These are phyloP conservation scores for Anhinga anhinga DNA, from an alignment of 2,113 vertebrate species.

Conservation along the genomic window DNA sequence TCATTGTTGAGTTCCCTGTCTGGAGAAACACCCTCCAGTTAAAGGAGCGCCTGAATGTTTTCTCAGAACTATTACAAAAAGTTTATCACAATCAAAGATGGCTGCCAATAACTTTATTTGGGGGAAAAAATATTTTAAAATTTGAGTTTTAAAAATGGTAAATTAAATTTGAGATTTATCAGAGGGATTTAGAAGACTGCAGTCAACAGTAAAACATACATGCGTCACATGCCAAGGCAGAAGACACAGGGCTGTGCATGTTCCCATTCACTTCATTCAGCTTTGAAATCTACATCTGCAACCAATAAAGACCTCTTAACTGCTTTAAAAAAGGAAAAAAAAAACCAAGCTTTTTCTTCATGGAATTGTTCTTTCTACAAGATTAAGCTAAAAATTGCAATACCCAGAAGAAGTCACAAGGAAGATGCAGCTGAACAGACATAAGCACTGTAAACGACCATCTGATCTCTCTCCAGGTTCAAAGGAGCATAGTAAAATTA, in stretches of 20 bases:
- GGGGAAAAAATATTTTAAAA: neutral
- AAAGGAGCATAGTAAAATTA: neutral
- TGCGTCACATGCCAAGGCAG: neutral
- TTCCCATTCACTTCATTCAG: neutral
- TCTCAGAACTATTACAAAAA: neutral
- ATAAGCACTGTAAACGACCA: neutral
- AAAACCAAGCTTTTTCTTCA: neutral
- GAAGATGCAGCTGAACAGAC: neutral
- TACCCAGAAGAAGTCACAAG: neutral
- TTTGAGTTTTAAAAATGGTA: neutral
- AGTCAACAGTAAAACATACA: accelerated
- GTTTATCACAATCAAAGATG: neutral
- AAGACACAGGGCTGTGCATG: neutral
- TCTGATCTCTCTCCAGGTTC: neutral
- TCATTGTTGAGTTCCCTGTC: neutral
- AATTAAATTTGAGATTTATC: neutral
- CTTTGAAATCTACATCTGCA: neutral
- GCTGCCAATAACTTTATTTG: neutral
- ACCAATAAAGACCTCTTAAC: neutral
- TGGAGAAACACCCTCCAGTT: neutral
- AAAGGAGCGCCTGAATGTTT: accelerated
- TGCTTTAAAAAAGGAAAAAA: neutral
- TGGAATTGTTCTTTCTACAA: neutral
- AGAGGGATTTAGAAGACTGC: neutral
- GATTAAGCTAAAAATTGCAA: neutral